Evolutionary conservation across 2,888 invertebrate genomes (phyloP).

Genomic region (Hybos culiciformis): DNA sequence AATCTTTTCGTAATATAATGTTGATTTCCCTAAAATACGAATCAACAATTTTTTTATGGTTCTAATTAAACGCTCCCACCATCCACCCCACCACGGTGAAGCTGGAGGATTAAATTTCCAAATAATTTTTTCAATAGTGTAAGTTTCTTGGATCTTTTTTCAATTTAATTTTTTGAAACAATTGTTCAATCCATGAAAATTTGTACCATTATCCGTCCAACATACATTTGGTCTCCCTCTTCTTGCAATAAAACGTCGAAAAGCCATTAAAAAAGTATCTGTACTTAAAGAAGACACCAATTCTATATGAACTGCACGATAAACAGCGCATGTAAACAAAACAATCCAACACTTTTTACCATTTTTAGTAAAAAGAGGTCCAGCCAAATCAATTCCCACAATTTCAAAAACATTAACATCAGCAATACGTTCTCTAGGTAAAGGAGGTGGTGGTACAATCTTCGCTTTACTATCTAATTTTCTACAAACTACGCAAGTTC

Average conservation of each 20-base stretch:
- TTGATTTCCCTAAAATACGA: conserved; percentile 25
- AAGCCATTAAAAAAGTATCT: background rate
- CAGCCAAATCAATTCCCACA: conserved; percentile 5
- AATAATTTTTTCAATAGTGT: conserved; percentile 11
- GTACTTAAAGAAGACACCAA: background rate
- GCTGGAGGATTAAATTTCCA: conserved; percentile 29
- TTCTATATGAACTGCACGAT: conserved; percentile 4
- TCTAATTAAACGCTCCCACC: conserved; percentile 31
- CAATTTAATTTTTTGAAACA: background rate
- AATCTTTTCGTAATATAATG: conserved; percentile 13
- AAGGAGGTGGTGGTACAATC: background rate
- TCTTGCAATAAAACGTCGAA: background rate
- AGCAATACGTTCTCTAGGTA: conserved; percentile 2
- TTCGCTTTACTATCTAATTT: background rate
- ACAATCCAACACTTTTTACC: background rate
- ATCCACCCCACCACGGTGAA: conserved; percentile 35
- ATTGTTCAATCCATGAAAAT: conserved; percentile 3
- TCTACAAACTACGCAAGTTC: conserved; percentile 15
- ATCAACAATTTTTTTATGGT: conserved; percentile 26
- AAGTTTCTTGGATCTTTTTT: conserved; percentile 1
- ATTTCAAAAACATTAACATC: conserved; percentile 3
- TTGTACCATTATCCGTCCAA: conserved; percentile 1
- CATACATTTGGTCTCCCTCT: background rate
- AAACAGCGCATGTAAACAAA: conserved; percentile 3
- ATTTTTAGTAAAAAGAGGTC: background rate